Evolutionary conservation across 1,140 invertebrate genomes (phyloP), one percentile per base, ranked within the genome.

Genomic region (Hirudo medicinalis): DNA sequence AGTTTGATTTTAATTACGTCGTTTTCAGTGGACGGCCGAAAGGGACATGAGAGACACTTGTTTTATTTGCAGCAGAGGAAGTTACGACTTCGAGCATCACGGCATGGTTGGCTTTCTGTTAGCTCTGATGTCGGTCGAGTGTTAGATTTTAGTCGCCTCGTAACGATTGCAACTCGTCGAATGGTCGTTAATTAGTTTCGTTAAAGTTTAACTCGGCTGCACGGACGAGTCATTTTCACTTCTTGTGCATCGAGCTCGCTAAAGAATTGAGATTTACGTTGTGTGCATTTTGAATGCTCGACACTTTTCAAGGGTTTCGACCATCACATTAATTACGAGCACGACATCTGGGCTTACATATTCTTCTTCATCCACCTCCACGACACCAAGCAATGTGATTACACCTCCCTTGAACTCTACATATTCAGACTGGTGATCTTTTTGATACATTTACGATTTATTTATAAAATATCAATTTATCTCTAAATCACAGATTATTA

Each of bases 281-380:
- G 32, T 63, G 4, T 32, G 11, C 19, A 69, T 69, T 69, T 13
- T 69, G 6, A 36, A 22, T 69, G 22, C 22, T 9, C 20, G 36
- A 22, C n/a, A 27, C 15, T 40, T 69, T 27, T 6, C 19, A n/a
- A 73, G 72, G 74, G 74, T 27, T 75, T 75, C 54, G 60, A 57
- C n/a, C 53, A 72, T 20, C 74, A 75, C 53, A 70, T 75, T 20
- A 71, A 72, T 19, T 32, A 75, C n/a, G 74, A 75, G 57, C 74
- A 75, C 40, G 69, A 75, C 55, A 57, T 72, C 49, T 75, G 74
- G 74, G 60, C 74, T 19, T 75, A 75, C 36, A 49, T 75, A 43
- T 75, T 72, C 71, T 75, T 74, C 71, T 72, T 75, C 66, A 75
- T 75, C n/a, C 67, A 74, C 40, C 68, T 75, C 27, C 40, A 72